Percentiles rank a stretch among this genome's conserved stretches.
phyloP scores from a whole-genome alignment of 2,888 invertebrate genomes.

The Epiblema foenella region DNA sequence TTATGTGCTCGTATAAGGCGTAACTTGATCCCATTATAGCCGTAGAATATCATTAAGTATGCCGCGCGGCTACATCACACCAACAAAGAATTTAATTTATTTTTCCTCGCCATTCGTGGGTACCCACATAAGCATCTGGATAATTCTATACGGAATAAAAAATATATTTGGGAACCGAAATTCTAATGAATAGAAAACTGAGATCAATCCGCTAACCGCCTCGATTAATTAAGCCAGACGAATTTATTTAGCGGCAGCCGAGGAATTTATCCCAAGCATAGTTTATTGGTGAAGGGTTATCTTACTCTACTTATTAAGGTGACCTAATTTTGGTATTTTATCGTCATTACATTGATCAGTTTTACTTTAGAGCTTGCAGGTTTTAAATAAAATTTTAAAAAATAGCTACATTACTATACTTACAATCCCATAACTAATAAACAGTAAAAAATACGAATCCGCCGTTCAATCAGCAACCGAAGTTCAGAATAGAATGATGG shows the following conservation, averaged over 20 bases:
- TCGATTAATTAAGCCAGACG: conserved; percentile 39
- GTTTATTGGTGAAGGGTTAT: conserved; percentile 35
- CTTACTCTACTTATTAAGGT: neutral
- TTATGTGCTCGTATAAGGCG: neutral
- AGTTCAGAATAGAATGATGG: neutral
- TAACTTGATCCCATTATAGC: conserved; percentile 11
- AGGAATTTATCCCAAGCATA: conserved; percentile 35
- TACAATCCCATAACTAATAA: neutral
- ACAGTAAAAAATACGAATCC: neutral
- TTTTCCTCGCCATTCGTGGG: conserved; percentile 23
- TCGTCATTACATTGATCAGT: neutral
- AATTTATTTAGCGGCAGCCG: conserved; percentile 25
- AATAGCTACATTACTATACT: neutral
- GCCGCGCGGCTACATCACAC: conserved; percentile 18
- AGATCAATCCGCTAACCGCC: conserved; percentile 38
- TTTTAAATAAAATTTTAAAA: neutral
- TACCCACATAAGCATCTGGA: neutral
- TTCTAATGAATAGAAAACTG: conserved; percentile 29
- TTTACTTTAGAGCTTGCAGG: conserved; percentile 4
- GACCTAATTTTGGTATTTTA: conserved; percentile 21
- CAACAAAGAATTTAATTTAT: conserved; percentile 26
- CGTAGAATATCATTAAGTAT: conserved; percentile 16
- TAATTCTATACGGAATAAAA: conserved; percentile 17
- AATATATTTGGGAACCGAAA: conserved; percentile 19
- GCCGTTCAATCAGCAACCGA: neutral